phyloP scores from a whole-genome alignment of 2,113 vertebrate species.

The Merops nubicus region DNA sequence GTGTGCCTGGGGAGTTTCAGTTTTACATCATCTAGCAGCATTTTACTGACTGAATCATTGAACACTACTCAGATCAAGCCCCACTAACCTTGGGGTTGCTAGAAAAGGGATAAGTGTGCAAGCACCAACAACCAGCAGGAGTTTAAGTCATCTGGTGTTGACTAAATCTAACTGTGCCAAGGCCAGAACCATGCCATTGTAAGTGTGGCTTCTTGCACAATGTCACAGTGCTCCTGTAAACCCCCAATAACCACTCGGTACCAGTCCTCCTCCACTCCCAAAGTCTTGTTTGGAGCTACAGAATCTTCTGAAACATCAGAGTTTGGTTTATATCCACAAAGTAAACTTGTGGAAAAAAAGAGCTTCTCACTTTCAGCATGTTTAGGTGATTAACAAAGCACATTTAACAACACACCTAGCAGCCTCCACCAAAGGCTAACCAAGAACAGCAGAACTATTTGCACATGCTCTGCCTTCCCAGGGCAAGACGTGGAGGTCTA shows the following conservation, averaged over 20 bases:
- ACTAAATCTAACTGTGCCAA: not conserved
- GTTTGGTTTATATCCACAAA: not conserved
- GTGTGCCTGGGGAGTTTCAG: not conserved
- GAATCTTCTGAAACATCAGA: not conserved
- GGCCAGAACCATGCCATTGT: not conserved
- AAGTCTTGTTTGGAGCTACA: not conserved
- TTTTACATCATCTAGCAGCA: not conserved
- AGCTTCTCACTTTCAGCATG: not conserved
- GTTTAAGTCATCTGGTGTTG: not conserved
- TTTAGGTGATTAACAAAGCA: not conserved
- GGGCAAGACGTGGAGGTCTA: fast-evolving
- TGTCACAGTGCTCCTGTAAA: not conserved
- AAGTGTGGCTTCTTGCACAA: not conserved
- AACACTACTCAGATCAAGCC: fast-evolving
- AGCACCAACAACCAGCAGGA: not conserved
- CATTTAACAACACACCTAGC: not conserved
- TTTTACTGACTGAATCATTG: not conserved
- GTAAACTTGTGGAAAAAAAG: not conserved
- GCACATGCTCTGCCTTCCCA: not conserved
- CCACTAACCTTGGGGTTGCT: no score
- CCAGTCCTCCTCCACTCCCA: not conserved
- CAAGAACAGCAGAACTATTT: not conserved
- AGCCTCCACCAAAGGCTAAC: not conserved
- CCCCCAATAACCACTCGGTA: not conserved
- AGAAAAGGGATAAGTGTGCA: not conserved